These are phyloP conservation scores for Metopia argyrocephala DNA, from an alignment of 2,888 invertebrate species.

Conservation along the genomic window DNA sequence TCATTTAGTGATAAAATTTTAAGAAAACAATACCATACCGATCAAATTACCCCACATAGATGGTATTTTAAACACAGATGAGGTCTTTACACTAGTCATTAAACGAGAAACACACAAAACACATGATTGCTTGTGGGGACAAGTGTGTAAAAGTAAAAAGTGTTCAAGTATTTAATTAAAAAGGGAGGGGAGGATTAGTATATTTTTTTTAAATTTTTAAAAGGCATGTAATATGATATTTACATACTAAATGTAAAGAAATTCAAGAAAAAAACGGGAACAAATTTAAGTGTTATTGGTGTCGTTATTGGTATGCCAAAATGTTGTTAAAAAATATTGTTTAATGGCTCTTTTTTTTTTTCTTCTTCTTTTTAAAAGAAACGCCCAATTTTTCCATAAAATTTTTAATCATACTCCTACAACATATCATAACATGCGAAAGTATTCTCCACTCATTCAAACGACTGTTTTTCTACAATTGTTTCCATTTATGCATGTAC, in stretches of 20 bases:
- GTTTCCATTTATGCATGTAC: not conserved
- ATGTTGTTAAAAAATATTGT: constrained; percentile 21
- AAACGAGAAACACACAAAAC: not conserved
- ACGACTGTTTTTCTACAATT: not conserved
- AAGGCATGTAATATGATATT: constrained; percentile 52
- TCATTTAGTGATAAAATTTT: constrained; percentile 33
- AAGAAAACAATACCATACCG: constrained; percentile 45
- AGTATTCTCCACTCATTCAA: not conserved
- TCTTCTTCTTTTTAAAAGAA: constrained; percentile 2
- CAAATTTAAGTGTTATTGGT: no score
- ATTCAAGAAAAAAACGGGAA: constrained; percentile 36
- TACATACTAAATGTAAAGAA: constrained; percentile 36
- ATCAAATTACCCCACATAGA: constrained; percentile 20
- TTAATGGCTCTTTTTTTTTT: not conserved
- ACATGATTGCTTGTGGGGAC: not conserved
- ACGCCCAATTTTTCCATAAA: constrained; percentile 22
- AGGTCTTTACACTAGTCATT: not conserved
- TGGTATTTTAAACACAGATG: not conserved
- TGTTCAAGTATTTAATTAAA: not conserved
- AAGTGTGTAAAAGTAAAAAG: not conserved
- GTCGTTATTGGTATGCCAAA: constrained; percentile 31
- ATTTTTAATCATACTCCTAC: not conserved
- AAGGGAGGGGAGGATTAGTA: not conserved
- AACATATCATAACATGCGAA: not conserved
- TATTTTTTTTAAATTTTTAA: constrained; percentile 1